phyloP scores from a whole-genome alignment of 1,140 invertebrate species.

The Copidosoma floridanum region DNA sequence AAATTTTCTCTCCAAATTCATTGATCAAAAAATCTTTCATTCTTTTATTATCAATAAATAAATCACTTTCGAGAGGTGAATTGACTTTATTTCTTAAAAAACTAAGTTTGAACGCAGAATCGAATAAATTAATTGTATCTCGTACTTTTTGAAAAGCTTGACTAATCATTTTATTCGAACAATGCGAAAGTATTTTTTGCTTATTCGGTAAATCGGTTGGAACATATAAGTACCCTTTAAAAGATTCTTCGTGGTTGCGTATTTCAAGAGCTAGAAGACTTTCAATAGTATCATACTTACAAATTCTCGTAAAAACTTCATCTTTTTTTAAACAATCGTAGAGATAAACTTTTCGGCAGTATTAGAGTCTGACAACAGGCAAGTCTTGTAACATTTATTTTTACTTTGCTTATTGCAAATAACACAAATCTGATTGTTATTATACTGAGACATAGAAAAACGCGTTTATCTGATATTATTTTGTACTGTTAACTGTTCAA shows the following conservation, averaged over 20 bases:
- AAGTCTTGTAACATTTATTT: neutral
- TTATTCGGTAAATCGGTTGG: neutral
- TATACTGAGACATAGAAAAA: too few species aligned
- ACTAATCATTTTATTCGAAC: neutral
- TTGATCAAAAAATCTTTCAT: conserved; percentile 1
- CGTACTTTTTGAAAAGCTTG: neutral
- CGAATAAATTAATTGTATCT: too few species aligned
- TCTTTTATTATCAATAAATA: neutral
- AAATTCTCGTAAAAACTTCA: neutral
- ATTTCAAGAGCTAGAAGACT: neutral
- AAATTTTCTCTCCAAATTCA: neutral
- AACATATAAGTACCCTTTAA: neutral
- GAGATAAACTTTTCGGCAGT: neutral
- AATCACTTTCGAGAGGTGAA: neutral
- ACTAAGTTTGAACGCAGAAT: neutral
- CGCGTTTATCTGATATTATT: too few species aligned
- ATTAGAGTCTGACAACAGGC: neutral
- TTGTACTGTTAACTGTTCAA: too few species aligned
- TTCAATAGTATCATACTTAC: neutral
- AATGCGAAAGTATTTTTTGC: neutral
- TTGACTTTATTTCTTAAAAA: neutral
- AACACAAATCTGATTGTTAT: neutral
- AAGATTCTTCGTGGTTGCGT: neutral
- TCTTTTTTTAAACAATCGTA: neutral
- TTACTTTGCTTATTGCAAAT: neutral